Conservation (phyloP, 2,113 vertebrate genomes). For the Glareola pratincola region DNA sequence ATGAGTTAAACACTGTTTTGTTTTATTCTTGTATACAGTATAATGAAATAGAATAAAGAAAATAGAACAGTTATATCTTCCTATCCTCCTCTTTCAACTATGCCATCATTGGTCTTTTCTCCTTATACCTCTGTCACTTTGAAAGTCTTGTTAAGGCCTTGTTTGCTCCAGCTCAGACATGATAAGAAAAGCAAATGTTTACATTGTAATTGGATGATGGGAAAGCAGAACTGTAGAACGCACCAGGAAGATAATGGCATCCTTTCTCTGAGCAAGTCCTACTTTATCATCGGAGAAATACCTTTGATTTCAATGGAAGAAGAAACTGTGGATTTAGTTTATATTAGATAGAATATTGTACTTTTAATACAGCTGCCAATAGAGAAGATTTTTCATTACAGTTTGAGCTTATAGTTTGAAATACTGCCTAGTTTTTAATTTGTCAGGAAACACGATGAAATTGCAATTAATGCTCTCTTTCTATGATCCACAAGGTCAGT, state of each 20-base stretch:
- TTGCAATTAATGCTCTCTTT: conserved; percentile 27
- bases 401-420: not conserved
- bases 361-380: not conserved
- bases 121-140: not conserved
- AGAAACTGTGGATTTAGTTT: not conserved
- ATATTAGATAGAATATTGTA: not conserved
- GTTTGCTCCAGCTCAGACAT: not conserved
- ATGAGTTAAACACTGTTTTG: not conserved
- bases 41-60: not conserved
- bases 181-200: conserved; percentile 26
- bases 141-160: not conserved
- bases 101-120: not conserved
- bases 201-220: not conserved
- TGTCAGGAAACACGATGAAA: conserved; percentile 36
- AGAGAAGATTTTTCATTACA: not conserved
- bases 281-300: not conserved
- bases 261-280: not conserved
- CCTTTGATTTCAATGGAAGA: not conserved
- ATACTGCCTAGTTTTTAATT: conserved; percentile 14
- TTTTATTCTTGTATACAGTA: not conserved
- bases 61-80: not conserved
- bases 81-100: not conserved
- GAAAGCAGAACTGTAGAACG: not conserved
- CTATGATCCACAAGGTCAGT: conserved; percentile 56
- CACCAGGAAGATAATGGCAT: not conserved